Percentiles rank a stretch among this genome's conserved stretches.
Evolutionary conservation across 1,140 invertebrate genomes (phyloP).

Genomic region (Pseudomyrmex gracilis): DNA sequence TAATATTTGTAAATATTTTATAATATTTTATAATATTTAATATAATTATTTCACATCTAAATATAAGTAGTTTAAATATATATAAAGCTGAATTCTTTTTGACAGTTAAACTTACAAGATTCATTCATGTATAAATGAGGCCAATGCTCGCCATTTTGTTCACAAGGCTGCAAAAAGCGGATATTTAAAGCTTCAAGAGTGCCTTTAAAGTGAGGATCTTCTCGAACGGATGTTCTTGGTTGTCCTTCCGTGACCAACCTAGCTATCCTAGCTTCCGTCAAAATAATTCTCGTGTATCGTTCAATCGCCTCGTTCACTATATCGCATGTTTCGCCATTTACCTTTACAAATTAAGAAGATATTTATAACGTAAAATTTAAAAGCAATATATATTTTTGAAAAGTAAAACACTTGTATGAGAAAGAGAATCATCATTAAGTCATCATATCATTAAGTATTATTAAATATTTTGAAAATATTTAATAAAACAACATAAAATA

Average conservation of each 20-base stretch:
- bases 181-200: conserved; percentile 84
- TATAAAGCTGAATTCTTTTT: not conserved
- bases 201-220: conserved; percentile 79
- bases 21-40: not conserved
- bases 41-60: not conserved
- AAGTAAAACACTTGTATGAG: too few species aligned
- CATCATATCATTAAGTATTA: too few species aligned
- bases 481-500: too few species aligned
- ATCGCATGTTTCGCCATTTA: conserved; percentile 84
- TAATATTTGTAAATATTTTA: not conserved
- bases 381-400: not conserved
- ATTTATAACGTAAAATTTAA: not conserved
- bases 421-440: too few species aligned
- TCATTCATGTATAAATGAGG: conserved; percentile 90
- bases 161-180: conserved; percentile 86
- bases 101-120: conserved; percentile 87
- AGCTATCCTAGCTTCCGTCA: conserved; percentile 77
- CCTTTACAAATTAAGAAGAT: conserved; percentile 69
- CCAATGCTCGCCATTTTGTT: conserved; percentile 81
- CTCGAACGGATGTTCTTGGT: conserved; percentile 67
- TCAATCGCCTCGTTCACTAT: conserved; percentile 86
- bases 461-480: too few species aligned
- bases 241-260: conserved; percentile 66
- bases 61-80: not conserved
- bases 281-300: conserved; percentile 85